Evolutionary conservation across 2,797 vertebrate genomes (phyloP), one percentile per base, ranked within the genome.

Genomic region (Pipistrellus pipistrellus): DNA sequence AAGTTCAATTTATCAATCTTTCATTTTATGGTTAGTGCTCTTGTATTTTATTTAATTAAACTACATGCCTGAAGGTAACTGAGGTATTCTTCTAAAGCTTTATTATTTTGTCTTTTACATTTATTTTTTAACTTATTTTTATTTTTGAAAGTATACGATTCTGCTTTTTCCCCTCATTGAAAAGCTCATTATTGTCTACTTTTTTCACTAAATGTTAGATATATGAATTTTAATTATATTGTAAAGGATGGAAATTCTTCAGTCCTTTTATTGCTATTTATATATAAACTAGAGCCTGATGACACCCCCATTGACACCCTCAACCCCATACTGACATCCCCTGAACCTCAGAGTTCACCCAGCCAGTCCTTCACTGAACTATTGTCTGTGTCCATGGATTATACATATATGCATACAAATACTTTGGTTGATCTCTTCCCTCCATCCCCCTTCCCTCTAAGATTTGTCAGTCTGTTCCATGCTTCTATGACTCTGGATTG

Each of bases 41-140:
- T 75, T 76, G 3, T 55, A 82, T 46, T 18, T 27, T 88, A 51
- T 57, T 75, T 64, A 82, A 77, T 75, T 76, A 88, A 93, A 64
- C 27, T 64, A 8, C 27, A 41, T 53, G 13, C 14, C 25, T 23
- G 21, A 48, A 21, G 3, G 18, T 20, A 69, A 85, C 23, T 17
- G 46, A 85, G 12, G 25, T 59, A 73, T 35, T 68, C 8, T 89
- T 94, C 62, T 35, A 55, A 77, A 72, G 6, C 11, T 59, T 88
- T 84, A 62, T 78, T 71, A 27, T 80, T 88, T 88, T 68, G 20
- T 25, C 20, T 35, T 73, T 75, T 30, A 48, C n/a, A 86, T 59
- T 91, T 83, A 83, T 30, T 13, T 59, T 62, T 30, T 30, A 62
- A 30, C 27, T 30, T 14, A 3, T 6, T 57, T 55, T 55, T 55